phyloP scores from a whole-genome alignment of 1,140 invertebrate genomes.

The Drosophila sp. region DNA sequence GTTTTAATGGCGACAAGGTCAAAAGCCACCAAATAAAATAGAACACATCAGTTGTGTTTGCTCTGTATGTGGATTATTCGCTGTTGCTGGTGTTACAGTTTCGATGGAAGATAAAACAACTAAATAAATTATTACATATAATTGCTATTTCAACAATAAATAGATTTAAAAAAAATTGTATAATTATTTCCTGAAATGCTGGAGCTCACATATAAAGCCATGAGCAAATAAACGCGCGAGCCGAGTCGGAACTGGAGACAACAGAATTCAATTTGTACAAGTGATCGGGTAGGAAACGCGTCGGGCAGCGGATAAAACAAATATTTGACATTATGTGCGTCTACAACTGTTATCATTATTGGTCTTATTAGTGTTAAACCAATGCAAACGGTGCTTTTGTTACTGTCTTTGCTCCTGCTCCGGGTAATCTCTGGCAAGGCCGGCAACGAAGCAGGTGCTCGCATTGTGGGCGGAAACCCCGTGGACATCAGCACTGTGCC shows the following conservation, averaged over 20 bases:
- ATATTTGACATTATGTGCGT: conserved; percentile 37
- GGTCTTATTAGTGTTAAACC: conserved; percentile 35
- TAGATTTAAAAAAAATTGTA: conserved; percentile 68
- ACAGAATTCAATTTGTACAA: conserved; percentile 53
- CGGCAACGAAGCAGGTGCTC: conserved; percentile 51
- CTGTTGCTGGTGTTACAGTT: conserved; percentile 26
- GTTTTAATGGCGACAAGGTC: conserved; percentile 16
- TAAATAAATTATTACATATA: conserved; percentile 75
- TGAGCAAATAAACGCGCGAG: conserved; percentile 58
- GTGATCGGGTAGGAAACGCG: conserved; percentile 44
- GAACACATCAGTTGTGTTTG: background rate
- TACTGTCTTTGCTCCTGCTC: conserved; percentile 16
- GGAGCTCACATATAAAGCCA: conserved; percentile 47
- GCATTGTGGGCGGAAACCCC: conserved; percentile 66
- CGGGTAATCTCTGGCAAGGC: conserved; percentile 15
- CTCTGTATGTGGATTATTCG: background rate
- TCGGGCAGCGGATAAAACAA: conserved; percentile 25
- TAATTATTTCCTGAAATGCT: conserved; percentile 65
- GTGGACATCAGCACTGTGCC: conserved; percentile 68
- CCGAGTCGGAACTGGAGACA: conserved; percentile 44
- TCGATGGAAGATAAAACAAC: conserved; percentile 58
- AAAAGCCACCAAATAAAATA: background rate
- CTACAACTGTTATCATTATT: conserved; percentile 10
- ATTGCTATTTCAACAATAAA: conserved; percentile 73
- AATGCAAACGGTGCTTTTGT: conserved; percentile 50